phyloP scores from a whole-genome alignment of 2,797 vertebrate species.

The Rallus crepitans region DNA sequence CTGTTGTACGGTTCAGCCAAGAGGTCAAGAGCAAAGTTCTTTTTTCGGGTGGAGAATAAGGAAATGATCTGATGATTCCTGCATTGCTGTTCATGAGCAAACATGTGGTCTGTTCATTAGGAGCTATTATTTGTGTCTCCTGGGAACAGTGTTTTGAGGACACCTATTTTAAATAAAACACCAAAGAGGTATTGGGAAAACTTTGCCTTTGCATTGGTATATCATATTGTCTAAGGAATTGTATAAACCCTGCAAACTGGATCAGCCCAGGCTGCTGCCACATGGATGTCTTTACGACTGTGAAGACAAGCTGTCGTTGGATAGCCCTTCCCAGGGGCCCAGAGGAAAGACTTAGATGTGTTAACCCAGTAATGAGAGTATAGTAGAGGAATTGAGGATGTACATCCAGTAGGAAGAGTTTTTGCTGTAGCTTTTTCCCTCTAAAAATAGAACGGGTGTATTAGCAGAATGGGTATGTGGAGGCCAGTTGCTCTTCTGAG shows the following conservation, averaged over 20 bases:
- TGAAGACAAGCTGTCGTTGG: neutral
- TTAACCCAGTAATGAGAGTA: neutral
- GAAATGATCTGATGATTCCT: neutral
- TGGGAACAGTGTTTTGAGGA: neutral
- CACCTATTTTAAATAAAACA: neutral
- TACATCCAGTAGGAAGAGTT: neutral
- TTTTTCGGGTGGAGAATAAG: neutral
- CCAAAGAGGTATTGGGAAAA: neutral
- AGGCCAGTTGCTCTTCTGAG: neutral
- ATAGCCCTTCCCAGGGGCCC: neutral
- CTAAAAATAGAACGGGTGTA: neutral
- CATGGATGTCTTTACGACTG: rapidly evolving
- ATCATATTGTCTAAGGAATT: neutral
- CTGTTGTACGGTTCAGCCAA: neutral
- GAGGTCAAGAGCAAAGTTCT: neutral
- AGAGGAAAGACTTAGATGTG: neutral
- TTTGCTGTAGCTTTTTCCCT: neutral
- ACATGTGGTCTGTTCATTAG: neutral
- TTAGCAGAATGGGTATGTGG: neutral
- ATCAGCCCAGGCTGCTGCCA: neutral
- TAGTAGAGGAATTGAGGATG: neutral
- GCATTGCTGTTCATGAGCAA: neutral
- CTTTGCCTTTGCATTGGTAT: neutral
- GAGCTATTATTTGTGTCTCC: neutral
- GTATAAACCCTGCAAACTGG: neutral